Percentiles rank a stretch among this genome's conserved stretches.
These are phyloP conservation scores for Sesia apiformis DNA, from an alignment of 2,888 invertebrate species.

Conservation along the genomic window DNA sequence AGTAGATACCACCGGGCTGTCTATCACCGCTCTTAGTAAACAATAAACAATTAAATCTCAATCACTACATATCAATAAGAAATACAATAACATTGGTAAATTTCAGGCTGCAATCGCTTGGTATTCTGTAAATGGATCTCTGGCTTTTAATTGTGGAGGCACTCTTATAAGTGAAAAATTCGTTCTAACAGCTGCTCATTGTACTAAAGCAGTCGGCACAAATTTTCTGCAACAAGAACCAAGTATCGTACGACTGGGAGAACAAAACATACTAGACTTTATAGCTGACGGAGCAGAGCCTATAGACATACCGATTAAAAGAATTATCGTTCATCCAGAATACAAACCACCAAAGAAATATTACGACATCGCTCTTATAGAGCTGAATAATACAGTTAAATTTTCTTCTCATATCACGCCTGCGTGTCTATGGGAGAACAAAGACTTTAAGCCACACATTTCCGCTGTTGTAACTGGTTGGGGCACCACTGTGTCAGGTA, in stretches of 20 bases:
- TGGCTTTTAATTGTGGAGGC: constrained; percentile 1
- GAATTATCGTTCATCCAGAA: constrained; percentile 48
- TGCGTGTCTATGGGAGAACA: constrained; percentile 61
- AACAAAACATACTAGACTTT: not conserved
- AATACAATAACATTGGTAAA: constrained; percentile 34
- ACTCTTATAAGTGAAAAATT: constrained; percentile 1
- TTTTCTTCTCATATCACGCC: constrained; percentile 39
- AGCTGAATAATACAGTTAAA: constrained; percentile 25
- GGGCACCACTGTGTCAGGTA: constrained; percentile 34
- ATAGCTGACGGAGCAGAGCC: not conserved
- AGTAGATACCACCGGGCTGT: no score
- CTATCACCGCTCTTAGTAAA: not conserved
- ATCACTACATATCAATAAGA: not conserved
- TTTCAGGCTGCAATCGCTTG: constrained; percentile 2
- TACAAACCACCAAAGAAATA: constrained; percentile 56
- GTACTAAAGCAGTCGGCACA: not conserved
- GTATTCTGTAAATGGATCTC: not conserved
- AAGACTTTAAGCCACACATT: constrained; percentile 19
- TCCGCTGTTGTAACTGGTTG: constrained; percentile 69
- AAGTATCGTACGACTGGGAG: constrained; percentile 28
- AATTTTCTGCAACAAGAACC: constrained; percentile 20
- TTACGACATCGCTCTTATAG: constrained; percentile 73
- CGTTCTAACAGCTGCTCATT: constrained; percentile 1
- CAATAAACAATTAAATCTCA: not conserved
- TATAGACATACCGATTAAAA: constrained; percentile 27